phyloP scores from a whole-genome alignment of 2,888 invertebrate species.

The Drosophila affinis region DNA sequence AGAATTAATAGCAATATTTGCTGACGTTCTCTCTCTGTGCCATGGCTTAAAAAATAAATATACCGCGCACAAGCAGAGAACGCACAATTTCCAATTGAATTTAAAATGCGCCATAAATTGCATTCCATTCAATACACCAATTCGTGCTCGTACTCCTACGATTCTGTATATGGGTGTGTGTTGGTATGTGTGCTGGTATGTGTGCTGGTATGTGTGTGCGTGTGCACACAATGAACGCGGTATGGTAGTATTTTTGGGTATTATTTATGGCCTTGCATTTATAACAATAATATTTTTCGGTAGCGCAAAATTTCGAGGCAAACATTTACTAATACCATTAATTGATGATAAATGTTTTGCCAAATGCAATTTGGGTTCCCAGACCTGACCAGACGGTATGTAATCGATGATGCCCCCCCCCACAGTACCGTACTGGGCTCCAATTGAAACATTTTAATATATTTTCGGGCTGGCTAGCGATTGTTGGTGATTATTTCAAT shows the following conservation, averaged over 20 bases:
- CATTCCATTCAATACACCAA: constrained; percentile 32
- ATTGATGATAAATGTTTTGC: constrained; percentile 56
- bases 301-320: constrained; percentile 42
- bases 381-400: constrained; percentile 26
- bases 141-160: neutral
- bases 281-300: constrained; percentile 45
- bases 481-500: neutral
- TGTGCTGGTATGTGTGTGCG: neutral
- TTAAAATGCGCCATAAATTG: constrained; percentile 64
- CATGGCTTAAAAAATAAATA: constrained; percentile 36
- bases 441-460: neutral
- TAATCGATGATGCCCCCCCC: constrained; percentile 20
- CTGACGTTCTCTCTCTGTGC: constrained; percentile 11
- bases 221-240: constrained; percentile 26
- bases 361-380: constrained; percentile 10
- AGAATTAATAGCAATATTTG: constrained; percentile 69
- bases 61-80: constrained; percentile 45
- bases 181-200: neutral
- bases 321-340: constrained; percentile 64
- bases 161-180: constrained; percentile 8
- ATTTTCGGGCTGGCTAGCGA: neutral
- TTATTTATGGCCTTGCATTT: constrained; percentile 63
- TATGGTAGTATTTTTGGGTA: constrained; percentile 43
- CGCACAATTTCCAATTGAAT: constrained; percentile 62
- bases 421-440: constrained; percentile 1